Conservation (phyloP, 37 sponge, comb jelly and placozoan genomes). For the Aplysina aerophoba region DNA sequence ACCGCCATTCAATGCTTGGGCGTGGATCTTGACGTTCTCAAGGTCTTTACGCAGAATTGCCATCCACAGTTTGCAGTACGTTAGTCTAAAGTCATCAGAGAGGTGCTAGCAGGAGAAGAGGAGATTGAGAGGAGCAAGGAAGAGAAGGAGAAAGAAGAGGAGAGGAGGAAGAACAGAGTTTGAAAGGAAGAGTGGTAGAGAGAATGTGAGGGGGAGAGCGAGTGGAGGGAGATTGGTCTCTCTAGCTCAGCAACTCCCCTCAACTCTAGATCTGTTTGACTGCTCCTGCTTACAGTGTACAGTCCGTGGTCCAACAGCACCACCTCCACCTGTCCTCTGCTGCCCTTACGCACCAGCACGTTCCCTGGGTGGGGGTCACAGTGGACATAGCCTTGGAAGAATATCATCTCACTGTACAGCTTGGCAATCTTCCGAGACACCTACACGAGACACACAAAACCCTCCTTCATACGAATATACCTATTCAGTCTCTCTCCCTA, state of each 20-base stretch:
- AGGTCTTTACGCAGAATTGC: constrained; percentile 76
- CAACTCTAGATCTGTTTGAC: too few relatives aligned
- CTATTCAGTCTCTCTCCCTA: too few relatives aligned
- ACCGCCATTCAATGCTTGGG: constrained; percentile 74
- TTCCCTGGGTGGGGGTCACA: constrained; percentile 99
- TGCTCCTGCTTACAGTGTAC: constrained; percentile 74
- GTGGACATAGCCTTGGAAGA: constrained; percentile 86
- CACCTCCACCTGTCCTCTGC: constrained; percentile 45
- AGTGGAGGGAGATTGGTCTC: too few relatives aligned
- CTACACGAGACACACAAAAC: constrained; percentile 14
- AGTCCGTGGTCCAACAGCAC: constrained; percentile 95
- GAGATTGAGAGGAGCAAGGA: too few relatives aligned
- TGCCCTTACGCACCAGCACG: constrained; percentile 67
- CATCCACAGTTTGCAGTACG: constrained; percentile 92
- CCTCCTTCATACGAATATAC: too few relatives aligned
- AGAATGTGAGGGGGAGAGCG: neutral
- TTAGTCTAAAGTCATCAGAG: constrained; percentile 81
- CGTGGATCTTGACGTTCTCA: constrained; percentile 60
- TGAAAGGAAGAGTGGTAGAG: neutral
- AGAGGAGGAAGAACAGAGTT: neutral
- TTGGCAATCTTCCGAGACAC: constrained; percentile 66
- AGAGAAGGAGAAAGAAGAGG: too few relatives aligned
- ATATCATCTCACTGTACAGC: constrained; percentile 96
- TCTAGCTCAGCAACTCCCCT: too few relatives aligned
- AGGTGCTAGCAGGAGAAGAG: constrained; percentile 37